Conservation (phyloP, 2,113 vertebrate genomes). For the Rhabdomys dilectus region DNA sequence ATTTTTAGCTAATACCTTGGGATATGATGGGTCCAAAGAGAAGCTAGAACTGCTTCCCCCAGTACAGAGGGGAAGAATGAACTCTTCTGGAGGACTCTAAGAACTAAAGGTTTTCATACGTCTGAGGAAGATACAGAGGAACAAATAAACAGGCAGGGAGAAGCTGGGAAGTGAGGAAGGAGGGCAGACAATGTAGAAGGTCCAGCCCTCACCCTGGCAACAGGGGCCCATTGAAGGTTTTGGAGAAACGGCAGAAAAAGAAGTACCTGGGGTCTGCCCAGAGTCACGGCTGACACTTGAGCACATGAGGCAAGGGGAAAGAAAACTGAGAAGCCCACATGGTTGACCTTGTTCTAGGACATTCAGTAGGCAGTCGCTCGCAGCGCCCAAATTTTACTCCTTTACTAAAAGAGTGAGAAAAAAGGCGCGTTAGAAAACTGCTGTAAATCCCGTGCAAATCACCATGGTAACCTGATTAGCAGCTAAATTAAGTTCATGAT, state of each 20-base stretch:
- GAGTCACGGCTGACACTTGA: conserved; percentile 55
- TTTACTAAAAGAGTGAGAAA: conserved; percentile 75
- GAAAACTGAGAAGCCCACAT: background rate
- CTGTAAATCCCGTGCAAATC: conserved; percentile 82
- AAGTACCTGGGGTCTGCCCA: conserved; percentile 63
- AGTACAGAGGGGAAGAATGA: background rate
- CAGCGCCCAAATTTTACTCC: conserved; percentile 76
- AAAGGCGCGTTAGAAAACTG: conserved; percentile 77
- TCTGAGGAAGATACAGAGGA: background rate
- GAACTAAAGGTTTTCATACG: background rate
- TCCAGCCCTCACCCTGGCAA: background rate
- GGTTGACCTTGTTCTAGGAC: conserved; percentile 73
- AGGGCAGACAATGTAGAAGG: background rate
- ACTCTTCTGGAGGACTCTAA: background rate
- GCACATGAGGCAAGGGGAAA: background rate
- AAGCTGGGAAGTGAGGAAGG: background rate
- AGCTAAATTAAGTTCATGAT: conserved; percentile 86
- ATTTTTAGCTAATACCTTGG: background rate
- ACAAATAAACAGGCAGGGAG: background rate
- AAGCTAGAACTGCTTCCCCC: background rate
- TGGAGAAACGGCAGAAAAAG: background rate
- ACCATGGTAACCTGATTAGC: conserved; percentile 85
- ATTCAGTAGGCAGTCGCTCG: conserved; percentile 50
- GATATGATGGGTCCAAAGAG: background rate
- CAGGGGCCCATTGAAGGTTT: background rate